phyloP scores from a whole-genome alignment of 2,113 vertebrate genomes.

The Buteo buteo region DNA sequence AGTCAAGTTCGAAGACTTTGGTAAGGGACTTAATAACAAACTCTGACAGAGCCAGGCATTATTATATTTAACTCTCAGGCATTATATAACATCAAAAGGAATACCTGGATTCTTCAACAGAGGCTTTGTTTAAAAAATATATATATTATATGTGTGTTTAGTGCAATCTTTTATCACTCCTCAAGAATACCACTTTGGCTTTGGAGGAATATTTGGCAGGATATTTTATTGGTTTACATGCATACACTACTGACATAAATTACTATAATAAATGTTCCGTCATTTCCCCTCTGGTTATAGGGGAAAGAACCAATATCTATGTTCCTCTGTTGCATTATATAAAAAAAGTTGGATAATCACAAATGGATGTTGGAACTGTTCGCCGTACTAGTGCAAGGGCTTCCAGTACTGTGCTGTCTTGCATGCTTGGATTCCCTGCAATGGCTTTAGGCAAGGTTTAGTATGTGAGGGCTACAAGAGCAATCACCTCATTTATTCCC shows the following conservation, averaged over 20 bases:
- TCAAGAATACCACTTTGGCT: neutral
- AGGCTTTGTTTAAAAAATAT: neutral
- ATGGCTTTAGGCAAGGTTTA: neutral
- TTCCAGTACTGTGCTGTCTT: neutral
- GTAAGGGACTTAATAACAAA: neutral
- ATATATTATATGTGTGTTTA: neutral
- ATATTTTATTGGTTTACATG: conserved; percentile 19
- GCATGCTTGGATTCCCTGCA: neutral
- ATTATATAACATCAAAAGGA: conserved; percentile 17
- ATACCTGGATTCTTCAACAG: neutral
- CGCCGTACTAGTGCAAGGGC: neutral
- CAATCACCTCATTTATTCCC: neutral
- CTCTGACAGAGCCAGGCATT: neutral
- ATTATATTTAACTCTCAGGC: neutral
- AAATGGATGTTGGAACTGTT: neutral
- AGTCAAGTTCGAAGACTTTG: neutral
- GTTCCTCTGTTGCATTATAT: neutral
- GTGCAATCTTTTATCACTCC: neutral
- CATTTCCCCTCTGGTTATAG: neutral
- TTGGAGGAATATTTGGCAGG: conserved; percentile 2
- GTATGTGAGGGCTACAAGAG: neutral
- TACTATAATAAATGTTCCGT: neutral
- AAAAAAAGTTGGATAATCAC: neutral
- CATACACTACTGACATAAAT: neutral
- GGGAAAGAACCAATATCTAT: neutral